phyloP scores from a whole-genome alignment of 2,888 invertebrate genomes.

The Acrobasis suavella region DNA sequence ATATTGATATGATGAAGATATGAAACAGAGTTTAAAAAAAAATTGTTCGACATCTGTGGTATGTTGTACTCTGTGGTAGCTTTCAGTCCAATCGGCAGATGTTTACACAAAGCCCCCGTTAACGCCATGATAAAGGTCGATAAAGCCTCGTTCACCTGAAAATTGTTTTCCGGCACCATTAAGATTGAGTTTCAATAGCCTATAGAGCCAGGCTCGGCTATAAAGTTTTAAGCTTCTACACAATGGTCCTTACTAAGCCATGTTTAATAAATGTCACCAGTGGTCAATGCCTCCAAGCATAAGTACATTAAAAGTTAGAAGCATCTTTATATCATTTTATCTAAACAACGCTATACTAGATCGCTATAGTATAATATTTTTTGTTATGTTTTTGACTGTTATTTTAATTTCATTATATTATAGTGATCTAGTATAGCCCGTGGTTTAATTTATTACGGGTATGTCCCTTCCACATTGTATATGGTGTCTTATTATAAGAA shows the following conservation, averaged over 20 bases:
- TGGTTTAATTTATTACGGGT: no score
- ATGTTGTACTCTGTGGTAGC: constrained; percentile 8
- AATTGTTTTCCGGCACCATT: constrained; percentile 76
- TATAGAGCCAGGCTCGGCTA: constrained; percentile 37
- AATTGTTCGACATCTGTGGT: no score
- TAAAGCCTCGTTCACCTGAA: constrained; percentile 58
- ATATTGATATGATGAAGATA: no score
- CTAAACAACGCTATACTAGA: no score
- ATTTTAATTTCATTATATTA: no score
- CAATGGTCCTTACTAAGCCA: constrained; percentile 5
- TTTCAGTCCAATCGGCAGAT: constrained; percentile 45
- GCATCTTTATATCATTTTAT: no score
- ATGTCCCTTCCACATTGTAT: no score
- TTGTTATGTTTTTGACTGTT: no score
- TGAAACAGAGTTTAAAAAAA: no score
- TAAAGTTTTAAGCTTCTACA: constrained; percentile 2
- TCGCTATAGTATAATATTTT: no score
- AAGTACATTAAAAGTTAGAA: not conserved
- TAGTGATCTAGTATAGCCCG: no score
- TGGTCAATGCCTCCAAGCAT: not conserved
- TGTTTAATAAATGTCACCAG: constrained; percentile 4
- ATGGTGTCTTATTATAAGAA: no score
- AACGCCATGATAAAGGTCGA: constrained; percentile 62
- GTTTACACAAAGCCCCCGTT: constrained; percentile 56
- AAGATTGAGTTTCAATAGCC: constrained; percentile 74